phyloP scores from a whole-genome alignment of 2,797 vertebrate species.

The Enteromius unitaeniatus region DNA sequence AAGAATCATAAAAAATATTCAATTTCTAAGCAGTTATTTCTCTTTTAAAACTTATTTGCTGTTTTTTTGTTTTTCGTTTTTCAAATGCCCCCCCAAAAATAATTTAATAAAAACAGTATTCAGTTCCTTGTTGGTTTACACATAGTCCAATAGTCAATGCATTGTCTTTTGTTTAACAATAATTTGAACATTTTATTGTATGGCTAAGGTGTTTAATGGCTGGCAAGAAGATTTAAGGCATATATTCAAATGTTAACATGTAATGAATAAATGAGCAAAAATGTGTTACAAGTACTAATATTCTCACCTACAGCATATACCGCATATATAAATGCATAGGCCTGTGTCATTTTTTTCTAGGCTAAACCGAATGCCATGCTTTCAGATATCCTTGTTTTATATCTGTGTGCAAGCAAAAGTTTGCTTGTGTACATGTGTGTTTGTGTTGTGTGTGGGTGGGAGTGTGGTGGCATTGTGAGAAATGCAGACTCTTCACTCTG shows the following conservation, averaged over 20 bases:
- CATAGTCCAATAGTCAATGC: neutral
- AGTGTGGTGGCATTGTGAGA: slow-evolving; percentile 24
- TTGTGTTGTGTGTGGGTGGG: slow-evolving; percentile 19
- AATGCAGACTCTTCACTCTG: slow-evolving; percentile 54
- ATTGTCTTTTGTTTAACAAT: neutral
- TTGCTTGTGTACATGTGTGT: slow-evolving; percentile 24
- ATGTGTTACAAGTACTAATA: neutral
- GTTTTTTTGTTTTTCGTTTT: too few species aligned
- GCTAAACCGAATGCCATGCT: neutral
- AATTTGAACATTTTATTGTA: neutral
- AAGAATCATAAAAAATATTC: too few species aligned
- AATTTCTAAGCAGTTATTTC: neutral
- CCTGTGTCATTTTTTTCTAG: neutral
- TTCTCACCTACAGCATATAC: neutral
- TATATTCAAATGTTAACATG: too few species aligned
- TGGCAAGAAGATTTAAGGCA: neutral
- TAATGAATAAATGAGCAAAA: neutral
- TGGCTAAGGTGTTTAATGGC: neutral
- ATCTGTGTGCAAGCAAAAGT: neutral
- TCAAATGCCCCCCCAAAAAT: too few species aligned
- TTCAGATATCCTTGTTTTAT: neutral
- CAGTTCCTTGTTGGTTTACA: neutral
- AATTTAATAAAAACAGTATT: too few species aligned
- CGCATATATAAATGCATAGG: neutral
- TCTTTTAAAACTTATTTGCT: neutral